Evolutionary conservation across 2,888 invertebrate genomes (phyloP).

Genomic region (Scrobipalpa atriplicella): DNA sequence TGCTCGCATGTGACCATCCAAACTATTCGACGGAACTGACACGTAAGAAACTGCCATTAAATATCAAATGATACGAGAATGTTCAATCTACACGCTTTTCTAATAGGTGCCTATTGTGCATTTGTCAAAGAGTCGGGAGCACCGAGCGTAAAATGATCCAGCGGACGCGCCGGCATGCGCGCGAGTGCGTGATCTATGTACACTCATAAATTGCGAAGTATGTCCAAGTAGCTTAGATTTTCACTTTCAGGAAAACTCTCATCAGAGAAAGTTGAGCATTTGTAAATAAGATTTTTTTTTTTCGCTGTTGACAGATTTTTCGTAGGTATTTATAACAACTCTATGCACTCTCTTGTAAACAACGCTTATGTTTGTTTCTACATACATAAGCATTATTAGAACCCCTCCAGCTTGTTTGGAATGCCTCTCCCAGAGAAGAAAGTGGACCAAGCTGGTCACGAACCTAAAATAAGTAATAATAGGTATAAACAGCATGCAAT

Average conservation of each 20-base stretch:
- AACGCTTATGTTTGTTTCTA: neutral
- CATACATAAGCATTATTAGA: neutral
- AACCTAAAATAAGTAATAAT: slow-evolving; percentile 18
- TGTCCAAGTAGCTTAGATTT: slow-evolving; percentile 60
- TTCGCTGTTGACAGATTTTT: neutral
- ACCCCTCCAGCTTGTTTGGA: slow-evolving; percentile 1
- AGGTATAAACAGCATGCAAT: slow-evolving; percentile 5
- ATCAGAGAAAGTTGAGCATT: slow-evolving; percentile 32
- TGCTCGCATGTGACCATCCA: slow-evolving; percentile 73
- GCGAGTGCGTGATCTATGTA: slow-evolving; percentile 51
- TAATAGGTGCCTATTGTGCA: slow-evolving; percentile 48
- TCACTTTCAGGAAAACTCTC: slow-evolving; percentile 69
- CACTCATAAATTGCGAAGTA: slow-evolving; percentile 44
- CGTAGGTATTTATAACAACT: neutral
- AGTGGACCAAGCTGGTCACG: slow-evolving; percentile 24
- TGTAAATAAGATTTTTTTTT: slow-evolving; percentile 23
- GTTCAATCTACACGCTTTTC: slow-evolving; percentile 54
- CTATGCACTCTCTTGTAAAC: neutral
- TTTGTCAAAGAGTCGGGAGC: slow-evolving; percentile 48
- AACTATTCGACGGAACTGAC: slow-evolving; percentile 77
- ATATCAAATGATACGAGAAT: slow-evolving; percentile 68
- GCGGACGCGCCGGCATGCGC: slow-evolving; percentile 31
- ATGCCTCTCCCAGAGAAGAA: slow-evolving; percentile 17
- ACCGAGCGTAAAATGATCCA: slow-evolving; percentile 50
- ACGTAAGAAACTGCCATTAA: slow-evolving; percentile 73